These are phyloP conservation scores for Atopsyche davidsoni DNA, from an alignment of 1,140 invertebrate genomes.

Conservation along the genomic window DNA sequence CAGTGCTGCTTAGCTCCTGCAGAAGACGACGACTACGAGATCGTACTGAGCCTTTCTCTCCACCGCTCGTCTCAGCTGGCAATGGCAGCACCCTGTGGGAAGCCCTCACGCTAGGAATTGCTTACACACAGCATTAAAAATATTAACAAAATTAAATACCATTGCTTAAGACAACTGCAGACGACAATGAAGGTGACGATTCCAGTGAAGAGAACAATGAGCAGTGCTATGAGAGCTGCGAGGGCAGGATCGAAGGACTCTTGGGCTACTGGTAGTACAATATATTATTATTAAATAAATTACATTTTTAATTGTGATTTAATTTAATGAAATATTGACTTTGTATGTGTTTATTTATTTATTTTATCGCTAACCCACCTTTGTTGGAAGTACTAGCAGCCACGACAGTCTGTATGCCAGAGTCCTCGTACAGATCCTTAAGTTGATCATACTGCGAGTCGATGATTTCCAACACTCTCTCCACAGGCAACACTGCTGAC, in stretches of 20 bases:
- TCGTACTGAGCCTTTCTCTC: slow-evolving; percentile 27
- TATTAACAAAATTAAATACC: slow-evolving; percentile 48
- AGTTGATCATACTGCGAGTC: slow-evolving; percentile 81
- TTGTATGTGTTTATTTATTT: too few relatives aligned
- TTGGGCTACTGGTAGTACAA: slow-evolving; percentile 34
- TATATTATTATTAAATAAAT: neutral
- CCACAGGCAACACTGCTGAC: slow-evolving; percentile 69
- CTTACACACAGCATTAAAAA: neutral
- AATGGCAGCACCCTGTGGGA: slow-evolving; percentile 55
- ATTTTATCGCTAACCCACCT: slow-evolving; percentile 38
- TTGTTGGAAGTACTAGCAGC: slow-evolving; percentile 54
- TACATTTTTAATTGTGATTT: neutral
- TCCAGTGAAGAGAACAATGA: slow-evolving; percentile 81
- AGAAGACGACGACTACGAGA: slow-evolving; percentile 57
- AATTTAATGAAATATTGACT: neutral
- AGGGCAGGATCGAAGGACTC: slow-evolving; percentile 81
- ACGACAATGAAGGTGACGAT: slow-evolving; percentile 81
- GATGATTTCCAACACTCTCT: slow-evolving; percentile 74
- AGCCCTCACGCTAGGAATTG: neutral
- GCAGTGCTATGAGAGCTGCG: slow-evolving; percentile 75
- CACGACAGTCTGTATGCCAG: slow-evolving; percentile 79
- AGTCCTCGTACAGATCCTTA: slow-evolving; percentile 65
- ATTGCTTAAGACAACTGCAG: slow-evolving; percentile 83
- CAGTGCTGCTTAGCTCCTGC: slow-evolving; percentile 79
- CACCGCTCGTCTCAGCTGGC: slow-evolving; percentile 50